A percentile compares a stretch with the other conserved stretches of the same genome.
Conservation (phyloP, 2,888 invertebrate genomes). For the Macaria notata region DNA sequence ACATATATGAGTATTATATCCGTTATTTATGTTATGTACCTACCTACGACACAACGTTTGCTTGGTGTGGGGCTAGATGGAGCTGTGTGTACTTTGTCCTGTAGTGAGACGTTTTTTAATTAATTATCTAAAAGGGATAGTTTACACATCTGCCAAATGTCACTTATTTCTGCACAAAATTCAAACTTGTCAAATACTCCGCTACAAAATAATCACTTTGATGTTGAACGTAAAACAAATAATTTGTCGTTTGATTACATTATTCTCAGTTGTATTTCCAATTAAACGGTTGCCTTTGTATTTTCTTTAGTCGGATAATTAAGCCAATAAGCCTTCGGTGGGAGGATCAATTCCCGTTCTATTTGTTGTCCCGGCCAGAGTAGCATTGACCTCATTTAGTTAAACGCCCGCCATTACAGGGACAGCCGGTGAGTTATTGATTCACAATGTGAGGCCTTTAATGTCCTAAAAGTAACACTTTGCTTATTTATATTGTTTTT, state of each 20-base stretch:
- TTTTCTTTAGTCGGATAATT: slow-evolving; percentile 32
- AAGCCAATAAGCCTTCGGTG: slow-evolving; percentile 25
- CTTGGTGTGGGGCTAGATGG: too few relatives aligned
- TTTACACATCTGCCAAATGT: too few relatives aligned
- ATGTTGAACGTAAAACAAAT: slow-evolving; percentile 22
- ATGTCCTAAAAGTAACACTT: not conserved
- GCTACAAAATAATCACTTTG: slow-evolving; percentile 6
- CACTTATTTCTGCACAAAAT: not conserved
- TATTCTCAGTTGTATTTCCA: slow-evolving; percentile 21
- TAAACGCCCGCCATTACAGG: slow-evolving; percentile 25
- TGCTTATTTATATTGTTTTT: too few relatives aligned
- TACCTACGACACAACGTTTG: too few relatives aligned
- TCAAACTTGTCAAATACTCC: too few relatives aligned
- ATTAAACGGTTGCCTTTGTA: slow-evolving; percentile 26
- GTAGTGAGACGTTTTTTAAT: too few relatives aligned
- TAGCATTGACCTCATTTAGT: slow-evolving; percentile 30
- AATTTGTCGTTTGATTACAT: slow-evolving; percentile 6
- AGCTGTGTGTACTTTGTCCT: too few relatives aligned
- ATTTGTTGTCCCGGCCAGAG: slow-evolving; percentile 31
- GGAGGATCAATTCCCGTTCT: slow-evolving; percentile 29
- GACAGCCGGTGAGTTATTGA: slow-evolving; percentile 22
- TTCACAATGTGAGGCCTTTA: slow-evolving; percentile 5
- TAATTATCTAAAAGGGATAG: too few relatives aligned
- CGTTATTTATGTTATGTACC: too few relatives aligned
- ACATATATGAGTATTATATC: not conserved